phyloP scores from a whole-genome alignment of 2,888 invertebrate genomes.

The Neoascia interrupta region DNA sequence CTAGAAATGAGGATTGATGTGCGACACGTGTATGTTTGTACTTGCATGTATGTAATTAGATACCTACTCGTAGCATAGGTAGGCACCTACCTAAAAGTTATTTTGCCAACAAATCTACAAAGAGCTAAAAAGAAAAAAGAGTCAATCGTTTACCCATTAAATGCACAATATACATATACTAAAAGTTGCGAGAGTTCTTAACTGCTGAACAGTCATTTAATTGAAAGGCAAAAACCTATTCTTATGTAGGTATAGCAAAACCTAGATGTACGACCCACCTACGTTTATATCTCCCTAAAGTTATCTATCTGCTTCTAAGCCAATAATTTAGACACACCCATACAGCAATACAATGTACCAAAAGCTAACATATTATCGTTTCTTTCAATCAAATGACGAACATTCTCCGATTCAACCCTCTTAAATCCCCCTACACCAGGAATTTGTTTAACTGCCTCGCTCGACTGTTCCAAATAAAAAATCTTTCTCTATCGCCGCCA shows the following conservation, averaged over 20 bases:
- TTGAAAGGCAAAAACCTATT: neutral
- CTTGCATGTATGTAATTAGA: neutral
- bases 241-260: too few species aligned
- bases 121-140: slow-evolving; percentile 30
- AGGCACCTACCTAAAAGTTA: too few species aligned
- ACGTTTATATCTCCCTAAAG: too few species aligned
- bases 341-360: slow-evolving; percentile 3
- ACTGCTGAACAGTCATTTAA: slow-evolving; percentile 31
- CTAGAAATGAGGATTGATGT: too few species aligned
- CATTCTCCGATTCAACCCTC: slow-evolving; percentile 43
- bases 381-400: slow-evolving; percentile 63
- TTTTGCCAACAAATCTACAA: slow-evolving; percentile 53
- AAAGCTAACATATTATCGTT: slow-evolving; percentile 55
- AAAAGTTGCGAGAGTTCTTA: slow-evolving; percentile 55
- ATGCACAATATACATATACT: slow-evolving; percentile 65
- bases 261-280: too few species aligned
- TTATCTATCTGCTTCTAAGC: too few species aligned
- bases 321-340: slow-evolving; percentile 17
- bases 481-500: neutral
- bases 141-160: slow-evolving; percentile 61
- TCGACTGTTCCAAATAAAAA: slow-evolving; percentile 37
- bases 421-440: slow-evolving; percentile 42
- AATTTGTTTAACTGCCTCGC: slow-evolving; percentile 55
- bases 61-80: too few species aligned
- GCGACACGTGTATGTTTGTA: too few species aligned